Evolutionary conservation across 1,140 invertebrate species (phyloP).

Genomic region (Drosophila sucinea): DNA sequence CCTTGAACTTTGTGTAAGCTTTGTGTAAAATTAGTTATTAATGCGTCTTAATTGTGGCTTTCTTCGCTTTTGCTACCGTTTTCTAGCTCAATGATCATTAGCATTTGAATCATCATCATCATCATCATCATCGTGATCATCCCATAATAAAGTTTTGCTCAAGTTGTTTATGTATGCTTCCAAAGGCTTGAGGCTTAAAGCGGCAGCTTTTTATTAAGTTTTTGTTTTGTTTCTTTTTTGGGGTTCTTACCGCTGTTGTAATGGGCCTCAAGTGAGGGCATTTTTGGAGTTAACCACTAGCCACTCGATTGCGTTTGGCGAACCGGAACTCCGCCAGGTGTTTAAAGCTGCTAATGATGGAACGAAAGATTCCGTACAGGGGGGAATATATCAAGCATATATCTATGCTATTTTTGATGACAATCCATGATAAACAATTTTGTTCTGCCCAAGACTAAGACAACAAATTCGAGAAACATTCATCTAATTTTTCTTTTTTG

Average conservation of each 20-base stretch:
- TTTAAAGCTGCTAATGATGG: conserved; percentile 49
- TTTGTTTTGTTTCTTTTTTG: conserved; percentile 29
- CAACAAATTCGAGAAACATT: no score
- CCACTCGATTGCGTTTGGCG: conserved; percentile 51
- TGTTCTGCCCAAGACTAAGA: no score
- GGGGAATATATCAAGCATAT: no score
- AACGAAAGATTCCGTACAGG: conserved; percentile 14
- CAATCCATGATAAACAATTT: no score
- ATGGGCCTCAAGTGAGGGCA: conserved; percentile 73
- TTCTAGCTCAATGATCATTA: conserved; percentile 10
- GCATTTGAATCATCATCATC: not conserved
- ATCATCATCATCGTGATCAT: not conserved
- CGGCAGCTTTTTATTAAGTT: conserved; percentile 21
- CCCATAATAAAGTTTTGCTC: conserved; percentile 4
- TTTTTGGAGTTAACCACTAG: conserved; percentile 33
- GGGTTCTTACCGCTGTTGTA: conserved; percentile 42
- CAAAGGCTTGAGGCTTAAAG: conserved; percentile 7
- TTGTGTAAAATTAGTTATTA: not conserved
- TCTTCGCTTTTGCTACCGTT: conserved; percentile 15
- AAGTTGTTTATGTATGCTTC: conserved; percentile 9
- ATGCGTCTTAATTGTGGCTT: not conserved
- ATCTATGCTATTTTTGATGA: no score
- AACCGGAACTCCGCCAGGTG: conserved; percentile 66
- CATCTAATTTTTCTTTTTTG: no score
- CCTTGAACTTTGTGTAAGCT: not conserved